These are phyloP conservation scores for Allophyes oxyacanthae DNA, from an alignment of 2,888 invertebrate genomes.

Conservation along the genomic window DNA sequence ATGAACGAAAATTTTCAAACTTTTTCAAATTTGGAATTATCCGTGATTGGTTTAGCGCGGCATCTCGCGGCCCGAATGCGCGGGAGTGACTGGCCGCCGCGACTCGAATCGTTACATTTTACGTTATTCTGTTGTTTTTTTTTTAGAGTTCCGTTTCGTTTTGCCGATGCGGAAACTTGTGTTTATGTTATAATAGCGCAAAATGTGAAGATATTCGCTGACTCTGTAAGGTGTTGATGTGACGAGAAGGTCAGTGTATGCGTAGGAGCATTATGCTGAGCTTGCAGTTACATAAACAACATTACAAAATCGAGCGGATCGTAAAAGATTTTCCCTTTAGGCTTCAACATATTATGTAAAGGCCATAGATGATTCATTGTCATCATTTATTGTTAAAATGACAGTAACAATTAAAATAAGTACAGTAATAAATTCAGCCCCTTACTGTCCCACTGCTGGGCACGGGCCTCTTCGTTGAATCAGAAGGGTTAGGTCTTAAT, in stretches of 20 bases:
- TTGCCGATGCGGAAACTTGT: constrained; percentile 29
- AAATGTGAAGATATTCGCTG: constrained; percentile 34
- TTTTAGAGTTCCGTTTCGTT: constrained; percentile 56
- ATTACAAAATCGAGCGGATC: no score
- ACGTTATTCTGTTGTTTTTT: constrained; percentile 56
- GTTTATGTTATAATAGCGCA: constrained; percentile 36
- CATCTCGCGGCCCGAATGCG: constrained; percentile 70
- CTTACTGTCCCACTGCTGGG: no score
- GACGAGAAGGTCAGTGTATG: constrained; percentile 5
- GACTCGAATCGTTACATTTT: constrained; percentile 58
- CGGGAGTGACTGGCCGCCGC: constrained; percentile 70
- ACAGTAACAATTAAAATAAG: no score
- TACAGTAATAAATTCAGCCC: no score
- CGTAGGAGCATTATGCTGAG: not conserved
- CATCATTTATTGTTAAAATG: no score
- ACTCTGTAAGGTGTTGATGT: constrained; percentile 8
- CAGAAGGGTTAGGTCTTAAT: no score
- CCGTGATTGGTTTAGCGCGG: constrained; percentile 52
- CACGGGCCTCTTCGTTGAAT: no score
- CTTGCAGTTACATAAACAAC: no score
- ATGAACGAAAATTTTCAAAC: constrained; percentile 39
- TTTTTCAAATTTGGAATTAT: constrained; percentile 54
- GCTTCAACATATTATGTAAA: no score
- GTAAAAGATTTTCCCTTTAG: no score
- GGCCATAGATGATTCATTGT: no score